phyloP scores from a whole-genome alignment of 2,113 vertebrate species.

The Oxyura jamaicensis region DNA sequence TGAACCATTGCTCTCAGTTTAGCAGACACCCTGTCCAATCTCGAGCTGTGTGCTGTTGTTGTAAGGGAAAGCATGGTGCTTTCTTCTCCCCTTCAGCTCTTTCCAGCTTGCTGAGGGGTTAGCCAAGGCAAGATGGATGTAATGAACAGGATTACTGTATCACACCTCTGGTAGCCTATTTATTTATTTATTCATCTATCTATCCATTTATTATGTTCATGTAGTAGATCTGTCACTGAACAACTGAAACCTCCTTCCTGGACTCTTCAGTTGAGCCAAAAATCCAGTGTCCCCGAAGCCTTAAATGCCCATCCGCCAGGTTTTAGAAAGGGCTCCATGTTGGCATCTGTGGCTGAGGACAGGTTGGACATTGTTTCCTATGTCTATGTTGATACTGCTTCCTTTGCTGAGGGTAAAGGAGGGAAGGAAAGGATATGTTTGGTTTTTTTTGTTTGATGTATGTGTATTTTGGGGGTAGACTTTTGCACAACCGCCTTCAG shows the following conservation, averaged over 20 bases:
- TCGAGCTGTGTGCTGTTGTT: background rate
- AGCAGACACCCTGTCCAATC: background rate
- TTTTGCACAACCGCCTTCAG: background rate
- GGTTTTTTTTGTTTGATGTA: background rate
- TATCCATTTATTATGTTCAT: background rate
- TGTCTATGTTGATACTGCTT: background rate
- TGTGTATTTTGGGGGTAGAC: background rate
- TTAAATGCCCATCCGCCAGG: background rate
- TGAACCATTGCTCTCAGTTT: background rate
- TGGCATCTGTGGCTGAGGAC: background rate
- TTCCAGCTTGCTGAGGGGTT: background rate
- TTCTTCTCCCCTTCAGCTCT: background rate
- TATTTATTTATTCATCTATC: background rate
- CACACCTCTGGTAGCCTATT: background rate
- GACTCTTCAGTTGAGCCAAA: background rate
- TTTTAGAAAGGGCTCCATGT: background rate
- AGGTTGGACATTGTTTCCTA: background rate
- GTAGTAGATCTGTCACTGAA: background rate
- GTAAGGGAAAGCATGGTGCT: background rate
- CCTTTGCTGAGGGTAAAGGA: background rate
- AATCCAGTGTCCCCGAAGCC: background rate
- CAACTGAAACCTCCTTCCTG: background rate
- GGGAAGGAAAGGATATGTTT: background rate
- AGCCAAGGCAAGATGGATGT: accelerated
- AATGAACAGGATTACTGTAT: accelerated